These are phyloP conservation scores for Uropsilus gracilis DNA, from an alignment of 2,113 vertebrate genomes.

Conservation along the genomic window DNA sequence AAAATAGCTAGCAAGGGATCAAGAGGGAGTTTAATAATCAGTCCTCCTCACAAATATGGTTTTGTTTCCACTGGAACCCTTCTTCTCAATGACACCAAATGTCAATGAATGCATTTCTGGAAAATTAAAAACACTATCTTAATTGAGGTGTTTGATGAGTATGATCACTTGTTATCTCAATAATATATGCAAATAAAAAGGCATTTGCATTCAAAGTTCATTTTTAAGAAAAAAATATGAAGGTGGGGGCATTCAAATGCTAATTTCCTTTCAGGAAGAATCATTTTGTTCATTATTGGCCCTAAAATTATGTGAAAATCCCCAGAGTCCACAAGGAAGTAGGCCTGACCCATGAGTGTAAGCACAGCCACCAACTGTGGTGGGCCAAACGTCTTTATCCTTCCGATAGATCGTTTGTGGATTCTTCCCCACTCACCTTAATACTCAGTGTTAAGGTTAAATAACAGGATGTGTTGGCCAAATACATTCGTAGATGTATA, in stretches of 20 bases:
- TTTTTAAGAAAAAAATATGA: slow-evolving; percentile 81
- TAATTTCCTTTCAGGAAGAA: slow-evolving; percentile 68
- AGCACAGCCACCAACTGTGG: background rate
- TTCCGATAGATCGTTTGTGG: background rate
- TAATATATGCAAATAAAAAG: slow-evolving; percentile 80
- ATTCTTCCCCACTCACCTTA: too few relatives aligned
- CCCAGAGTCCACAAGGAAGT: background rate
- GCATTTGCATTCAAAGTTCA: slow-evolving; percentile 77
- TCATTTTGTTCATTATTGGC: slow-evolving; percentile 64
- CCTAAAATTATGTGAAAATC: slow-evolving; percentile 49
- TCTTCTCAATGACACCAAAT: slow-evolving; percentile 75
- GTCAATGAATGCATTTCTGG: slow-evolving; percentile 75
- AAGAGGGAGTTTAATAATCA: slow-evolving; percentile 64
- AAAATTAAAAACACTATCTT: slow-evolving; percentile 77
- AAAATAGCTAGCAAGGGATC: slow-evolving; percentile 68
- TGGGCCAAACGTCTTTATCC: background rate
- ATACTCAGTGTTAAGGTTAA: slow-evolving; percentile 19
- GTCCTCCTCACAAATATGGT: slow-evolving; percentile 39
- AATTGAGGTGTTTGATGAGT: slow-evolving; percentile 79
- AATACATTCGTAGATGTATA: background rate
- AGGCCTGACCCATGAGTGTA: background rate
- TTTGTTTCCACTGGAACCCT: slow-evolving; percentile 74
- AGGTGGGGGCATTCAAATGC: slow-evolving; percentile 75
- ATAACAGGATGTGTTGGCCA: background rate
- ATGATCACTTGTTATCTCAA: slow-evolving; percentile 79